phyloP scores from a whole-genome alignment of 2,888 invertebrate genomes.

The Tricholauxania praeusta region DNA sequence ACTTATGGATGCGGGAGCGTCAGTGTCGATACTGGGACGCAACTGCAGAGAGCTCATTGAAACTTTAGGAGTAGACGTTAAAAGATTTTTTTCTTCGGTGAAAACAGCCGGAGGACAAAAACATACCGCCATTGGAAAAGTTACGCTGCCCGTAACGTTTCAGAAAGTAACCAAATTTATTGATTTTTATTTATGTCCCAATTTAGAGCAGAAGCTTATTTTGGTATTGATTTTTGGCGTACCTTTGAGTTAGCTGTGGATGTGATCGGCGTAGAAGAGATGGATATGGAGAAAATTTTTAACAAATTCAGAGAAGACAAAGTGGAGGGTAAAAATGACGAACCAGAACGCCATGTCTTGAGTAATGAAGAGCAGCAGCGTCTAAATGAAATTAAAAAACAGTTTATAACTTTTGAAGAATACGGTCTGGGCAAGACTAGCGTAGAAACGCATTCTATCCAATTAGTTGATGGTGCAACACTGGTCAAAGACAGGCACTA shows the following conservation, averaged over 20 bases:
- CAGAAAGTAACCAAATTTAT: not conserved
- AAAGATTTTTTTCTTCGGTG: not conserved
- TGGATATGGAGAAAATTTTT: not conserved
- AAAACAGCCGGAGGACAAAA: not conserved
- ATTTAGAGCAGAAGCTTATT: not conserved
- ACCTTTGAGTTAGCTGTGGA: not conserved
- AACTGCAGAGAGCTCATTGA: not conserved
- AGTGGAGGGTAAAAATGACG: too few relatives aligned
- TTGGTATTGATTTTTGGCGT: slow-evolving; percentile 9
- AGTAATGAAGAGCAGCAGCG: too few relatives aligned
- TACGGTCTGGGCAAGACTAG: too few relatives aligned
- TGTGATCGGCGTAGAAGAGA: not conserved
- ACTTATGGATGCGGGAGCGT: not conserved
- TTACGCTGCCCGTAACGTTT: not conserved
- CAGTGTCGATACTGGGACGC: not conserved
- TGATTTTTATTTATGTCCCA: not conserved
- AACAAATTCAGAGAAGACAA: too few relatives aligned
- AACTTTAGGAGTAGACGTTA: not conserved
- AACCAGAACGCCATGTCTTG: too few relatives aligned
- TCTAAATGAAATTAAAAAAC: too few relatives aligned
- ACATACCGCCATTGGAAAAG: not conserved
- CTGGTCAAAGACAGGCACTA: too few relatives aligned
- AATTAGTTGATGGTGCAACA: too few relatives aligned
- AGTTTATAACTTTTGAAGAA: too few relatives aligned
- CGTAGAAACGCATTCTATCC: too few relatives aligned